Conservation (phyloP, 2,113 vertebrate species). For the Orientallactaga bullata region DNA sequence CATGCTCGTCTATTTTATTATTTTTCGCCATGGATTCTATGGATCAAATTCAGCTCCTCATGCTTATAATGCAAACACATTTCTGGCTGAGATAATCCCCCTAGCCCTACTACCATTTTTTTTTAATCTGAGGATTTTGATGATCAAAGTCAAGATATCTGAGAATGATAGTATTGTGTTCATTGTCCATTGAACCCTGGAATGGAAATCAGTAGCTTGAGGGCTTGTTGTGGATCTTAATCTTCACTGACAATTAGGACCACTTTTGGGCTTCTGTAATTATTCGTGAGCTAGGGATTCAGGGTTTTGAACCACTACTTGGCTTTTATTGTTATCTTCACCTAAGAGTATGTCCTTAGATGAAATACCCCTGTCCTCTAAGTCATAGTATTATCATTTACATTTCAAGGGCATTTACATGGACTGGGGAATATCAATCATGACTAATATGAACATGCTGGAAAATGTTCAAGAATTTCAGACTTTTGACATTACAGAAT, state of each 20-base stretch:
- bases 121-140: not conserved
- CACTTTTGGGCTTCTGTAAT: not conserved
- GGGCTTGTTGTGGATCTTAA: not conserved
- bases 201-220: not conserved
- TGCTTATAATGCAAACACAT: too few relatives aligned
- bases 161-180: not conserved
- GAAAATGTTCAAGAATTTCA: not conserved
- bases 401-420: not conserved
- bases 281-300: not conserved
- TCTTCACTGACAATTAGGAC: constrained; percentile 2
- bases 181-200: not conserved
- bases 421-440: not conserved
- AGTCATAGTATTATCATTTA: not conserved
- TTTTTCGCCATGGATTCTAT: too few relatives aligned
- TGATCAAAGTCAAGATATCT: not conserved
- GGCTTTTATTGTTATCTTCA: not conserved
- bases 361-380: not conserved
- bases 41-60: too few relatives aligned
- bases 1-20: too few relatives aligned
- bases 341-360: not conserved
- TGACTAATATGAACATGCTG: not conserved
- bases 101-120: too few relatives aligned
- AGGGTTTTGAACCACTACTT: not conserved
- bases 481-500: not conserved
- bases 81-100: too few relatives aligned